phyloP scores from a whole-genome alignment of 2,888 invertebrate genomes.

The Morpho helenor region DNA sequence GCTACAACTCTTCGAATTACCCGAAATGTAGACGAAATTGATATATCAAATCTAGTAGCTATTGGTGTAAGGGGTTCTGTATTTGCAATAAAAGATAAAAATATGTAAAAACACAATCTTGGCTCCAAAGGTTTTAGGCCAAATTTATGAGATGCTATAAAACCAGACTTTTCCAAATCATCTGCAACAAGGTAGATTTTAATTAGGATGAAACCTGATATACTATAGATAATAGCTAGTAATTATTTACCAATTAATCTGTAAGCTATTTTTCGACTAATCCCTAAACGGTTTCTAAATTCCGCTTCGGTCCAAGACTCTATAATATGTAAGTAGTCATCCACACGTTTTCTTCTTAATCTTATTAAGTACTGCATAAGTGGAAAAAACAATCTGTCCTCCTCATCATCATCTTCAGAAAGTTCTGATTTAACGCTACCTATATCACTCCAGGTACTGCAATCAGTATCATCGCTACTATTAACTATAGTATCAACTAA shows the following conservation, averaged over 20 bases:
- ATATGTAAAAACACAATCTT: slow-evolving; percentile 56
- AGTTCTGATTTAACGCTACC: slow-evolving; percentile 34
- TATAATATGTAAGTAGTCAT: slow-evolving; percentile 54
- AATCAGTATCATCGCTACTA: slow-evolving; percentile 44
- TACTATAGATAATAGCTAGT: background rate
- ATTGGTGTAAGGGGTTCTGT: slow-evolving; percentile 56
- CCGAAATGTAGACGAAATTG: slow-evolving; percentile 56
- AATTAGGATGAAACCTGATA: background rate
- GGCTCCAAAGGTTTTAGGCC: slow-evolving; percentile 56
- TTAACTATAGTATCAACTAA: slow-evolving; percentile 33
- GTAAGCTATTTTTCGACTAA: slow-evolving; percentile 48
- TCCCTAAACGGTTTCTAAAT: slow-evolving; percentile 50
- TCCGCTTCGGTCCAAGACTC: slow-evolving; percentile 55
- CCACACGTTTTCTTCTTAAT: slow-evolving; percentile 44
- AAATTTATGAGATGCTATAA: slow-evolving; percentile 55
- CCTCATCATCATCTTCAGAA: slow-evolving; percentile 40
- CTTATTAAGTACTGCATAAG: slow-evolving; percentile 53
- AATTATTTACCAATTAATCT: slow-evolving; percentile 44
- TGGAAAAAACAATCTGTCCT: slow-evolving; percentile 50
- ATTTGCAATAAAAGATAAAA: slow-evolving; percentile 52
- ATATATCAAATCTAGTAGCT: slow-evolving; percentile 56
- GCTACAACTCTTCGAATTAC: slow-evolving; percentile 54
- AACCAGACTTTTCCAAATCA: slow-evolving; percentile 54
- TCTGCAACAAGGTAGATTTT: slow-evolving; percentile 40
- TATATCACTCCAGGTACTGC: slow-evolving; percentile 49